phyloP scores from a whole-genome alignment of 2,888 invertebrate species.

The Hyles lineata region DNA sequence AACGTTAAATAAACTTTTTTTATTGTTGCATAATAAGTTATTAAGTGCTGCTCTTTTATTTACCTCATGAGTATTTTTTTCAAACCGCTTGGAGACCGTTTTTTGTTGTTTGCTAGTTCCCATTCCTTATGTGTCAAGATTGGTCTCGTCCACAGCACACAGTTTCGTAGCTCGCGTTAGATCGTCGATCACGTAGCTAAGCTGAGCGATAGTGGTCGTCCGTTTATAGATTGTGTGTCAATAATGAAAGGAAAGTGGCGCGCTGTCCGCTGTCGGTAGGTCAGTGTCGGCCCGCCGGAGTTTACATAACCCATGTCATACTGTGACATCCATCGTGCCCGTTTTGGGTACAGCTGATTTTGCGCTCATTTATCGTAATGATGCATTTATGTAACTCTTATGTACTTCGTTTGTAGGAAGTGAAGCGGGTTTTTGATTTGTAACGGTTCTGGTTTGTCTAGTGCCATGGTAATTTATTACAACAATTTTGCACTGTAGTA shows the following conservation, averaged over 20 bases:
- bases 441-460: constrained; percentile 9
- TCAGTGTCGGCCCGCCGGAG: constrained; percentile 75
- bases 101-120: not conserved
- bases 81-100: not conserved
- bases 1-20: too few species aligned
- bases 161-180: constrained; percentile 41
- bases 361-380: constrained; percentile 34
- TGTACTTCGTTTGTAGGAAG: constrained; percentile 36
- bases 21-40: too few species aligned
- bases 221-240: constrained; percentile 79
- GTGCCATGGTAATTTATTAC: not conserved
- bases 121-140: not conserved
- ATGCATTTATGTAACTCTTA: constrained; percentile 42
- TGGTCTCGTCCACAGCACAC: constrained; percentile 40
- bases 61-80: too few species aligned
- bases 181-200: constrained; percentile 57
- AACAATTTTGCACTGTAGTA: too few species aligned
- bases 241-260: constrained; percentile 83
- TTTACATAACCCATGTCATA: constrained; percentile 78
- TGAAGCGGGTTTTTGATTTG: constrained; percentile 30
- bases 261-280: constrained; percentile 72
- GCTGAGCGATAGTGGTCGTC: constrained; percentile 61
- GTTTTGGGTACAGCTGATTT: constrained; percentile 58
- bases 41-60: too few species aligned
- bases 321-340: constrained; percentile 67